Evolutionary conservation across 2,888 invertebrate species (phyloP).

Genomic region (Hermaeophaga mercurialis): DNA sequence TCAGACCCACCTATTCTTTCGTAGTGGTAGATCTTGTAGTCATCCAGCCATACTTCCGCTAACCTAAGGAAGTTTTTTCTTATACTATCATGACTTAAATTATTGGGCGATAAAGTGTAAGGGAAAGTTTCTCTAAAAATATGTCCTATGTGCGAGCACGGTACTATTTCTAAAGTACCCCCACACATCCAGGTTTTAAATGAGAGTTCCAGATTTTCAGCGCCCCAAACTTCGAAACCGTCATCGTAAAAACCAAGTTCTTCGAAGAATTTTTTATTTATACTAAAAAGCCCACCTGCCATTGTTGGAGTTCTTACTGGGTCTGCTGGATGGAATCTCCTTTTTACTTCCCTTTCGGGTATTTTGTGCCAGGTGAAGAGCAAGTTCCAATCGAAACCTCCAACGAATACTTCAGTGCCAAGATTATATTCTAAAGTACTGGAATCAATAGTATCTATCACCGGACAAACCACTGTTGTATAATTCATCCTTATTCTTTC

Average conservation of each 20-base stretch:
- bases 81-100: background rate
- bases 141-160: slow-evolving; percentile 98
- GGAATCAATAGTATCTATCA: slow-evolving; percentile 94
- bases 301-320: slow-evolving; percentile 96
- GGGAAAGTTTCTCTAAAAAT: slow-evolving; percentile 95
- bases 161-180: slow-evolving; percentile 93
- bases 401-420: slow-evolving; percentile 84
- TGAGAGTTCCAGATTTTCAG: slow-evolving; percentile 95
- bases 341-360: slow-evolving; percentile 84
- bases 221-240: slow-evolving; percentile 99
- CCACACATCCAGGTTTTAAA: slow-evolving; percentile 99
- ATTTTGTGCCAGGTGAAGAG: slow-evolving; percentile 99
- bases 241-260: slow-evolving; percentile 95
- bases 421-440: slow-evolving; percentile 91
- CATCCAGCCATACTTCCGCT: slow-evolving; percentile 97
- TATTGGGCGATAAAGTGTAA: slow-evolving; percentile 71
- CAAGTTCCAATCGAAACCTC: slow-evolving; percentile 91
- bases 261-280: slow-evolving; percentile 92
- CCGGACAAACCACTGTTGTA: slow-evolving; percentile 91
- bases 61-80: slow-evolving; percentile 94
- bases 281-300: slow-evolving; percentile 98
- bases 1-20: slow-evolving; percentile 64
- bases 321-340: slow-evolving; percentile 85
- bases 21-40: slow-evolving; percentile 96
- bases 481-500: slow-evolving; percentile 84